Base-by-base conservation (phyloP, 2,113 vertebrate species). In the Paradoxurus hermaphroditus region DNA sequence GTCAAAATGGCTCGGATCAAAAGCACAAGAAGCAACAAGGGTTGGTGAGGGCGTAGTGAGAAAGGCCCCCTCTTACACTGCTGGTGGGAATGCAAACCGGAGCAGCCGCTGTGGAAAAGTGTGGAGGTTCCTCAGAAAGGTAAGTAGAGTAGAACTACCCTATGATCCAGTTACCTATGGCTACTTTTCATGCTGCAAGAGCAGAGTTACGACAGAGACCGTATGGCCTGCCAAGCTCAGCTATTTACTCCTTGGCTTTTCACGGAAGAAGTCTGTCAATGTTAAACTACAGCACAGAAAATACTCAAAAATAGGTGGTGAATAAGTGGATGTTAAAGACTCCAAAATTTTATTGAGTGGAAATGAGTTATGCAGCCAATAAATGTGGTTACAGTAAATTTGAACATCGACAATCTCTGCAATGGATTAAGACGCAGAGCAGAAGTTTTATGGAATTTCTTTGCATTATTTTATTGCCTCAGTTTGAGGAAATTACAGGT, bases 321-420 rank as follows among this genome's bases (percentile, higher is more conserved):
- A 84, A 79, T 15, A 36, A 88, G 44, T 29, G 65, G 68, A 39
- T 36, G 49, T 62, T 70, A 88, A 44, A 83, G 53, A 88, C 29
- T 89, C 79, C 70, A 94, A 85, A 56, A 72, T 81, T 90, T 59
- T n/a, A 63, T 44, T 53, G 41, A 87, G 39, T 86, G 44, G 49
- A 86, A 91, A 91, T 81, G 59, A 87, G 84, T 41, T 91, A 94
- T 49, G 11, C 49, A 81, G 91, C 9, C 67, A 92, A 92, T n/a
- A 65, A 51, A 75, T 27, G 41, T 93, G 41, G 44, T 70, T 67
- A 59, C 73, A 90, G 39, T 75, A 90, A 49, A 86, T 49, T n/a
- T 2, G 21, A 53, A 78, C 36, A 79, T 10, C 75, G 39, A 95
- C 91, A 77, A 77, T 46, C 25, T 94, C n/a, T 91, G 39, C 46